Base-by-base conservation (phyloP, 2,797 vertebrate genomes). In the Xenentodon cancila region DNA sequence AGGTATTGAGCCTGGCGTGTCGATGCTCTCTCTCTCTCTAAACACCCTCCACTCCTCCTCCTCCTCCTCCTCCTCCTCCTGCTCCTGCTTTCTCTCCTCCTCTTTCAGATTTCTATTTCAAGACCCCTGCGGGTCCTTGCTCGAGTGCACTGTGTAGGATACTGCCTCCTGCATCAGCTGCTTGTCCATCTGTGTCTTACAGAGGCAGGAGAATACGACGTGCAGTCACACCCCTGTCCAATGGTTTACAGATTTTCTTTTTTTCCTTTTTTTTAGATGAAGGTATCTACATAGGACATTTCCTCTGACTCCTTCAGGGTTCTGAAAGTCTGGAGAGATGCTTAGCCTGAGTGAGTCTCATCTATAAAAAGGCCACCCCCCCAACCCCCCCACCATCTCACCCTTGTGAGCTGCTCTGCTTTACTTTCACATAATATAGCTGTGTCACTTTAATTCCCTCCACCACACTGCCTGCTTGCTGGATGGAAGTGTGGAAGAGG, bases 351-450 rank as follows among this genome's bases (percentile, higher is more conserved):
- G 1, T 37, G 30, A 73, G 61, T 53, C 40, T 51, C 1, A 7
- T 68, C 80, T 85, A 81, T 84, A 77, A 84, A 86, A 83, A 78
- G 77, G 63, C 60, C 21, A 62, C 71, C 48, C 72, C 69, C 79
- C 7, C 30, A 1, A 6, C 3, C 30, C 7, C 30, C 27, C 7
- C 7, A 76, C 77, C 68, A 81, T 59, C 22, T 84, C 54, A 76
- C 87, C 82, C 87, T 68, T 66, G 85, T 84, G 87, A 75, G 87
- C 84, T 89, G 86, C 84, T 85, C 85, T 74, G 81, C 82, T 90
- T 88, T 89, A 86, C 80, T 88, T 88, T 80, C 73, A 61, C 64
- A 64, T 51, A 75, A 83, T 75, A 62, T 43, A 66, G 80, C 84
- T 64, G 75, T 90, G 85, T 88, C 85, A 68, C 88, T 89, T 91